Conservation (phyloP, 1,140 invertebrate species). For the Pomacea maculata region DNA sequence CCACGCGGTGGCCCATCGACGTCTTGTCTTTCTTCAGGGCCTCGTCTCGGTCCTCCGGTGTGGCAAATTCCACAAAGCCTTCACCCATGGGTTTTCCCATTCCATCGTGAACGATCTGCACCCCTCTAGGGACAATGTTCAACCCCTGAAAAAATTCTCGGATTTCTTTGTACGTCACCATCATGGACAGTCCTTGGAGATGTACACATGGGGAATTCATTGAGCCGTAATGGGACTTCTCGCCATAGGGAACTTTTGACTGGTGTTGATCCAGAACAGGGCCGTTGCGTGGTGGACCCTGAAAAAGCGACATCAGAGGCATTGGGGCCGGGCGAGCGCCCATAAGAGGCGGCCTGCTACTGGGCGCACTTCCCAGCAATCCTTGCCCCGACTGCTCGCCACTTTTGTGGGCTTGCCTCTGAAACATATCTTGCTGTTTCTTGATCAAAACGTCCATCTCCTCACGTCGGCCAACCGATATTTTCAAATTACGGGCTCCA, state of each 20-base stretch:
- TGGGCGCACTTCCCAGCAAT: background rate
- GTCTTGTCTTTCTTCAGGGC: conserved; percentile 72
- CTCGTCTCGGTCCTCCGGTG: conserved; percentile 73
- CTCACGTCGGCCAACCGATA: conserved; percentile 35
- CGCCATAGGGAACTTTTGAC: background rate
- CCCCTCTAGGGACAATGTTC: conserved; percentile 81
- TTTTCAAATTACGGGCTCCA: conserved; percentile 50
- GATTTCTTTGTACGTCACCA: conserved; percentile 72
- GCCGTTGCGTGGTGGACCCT: background rate
- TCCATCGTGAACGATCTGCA: conserved; percentile 85
- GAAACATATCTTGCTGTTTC: conserved; percentile 31
- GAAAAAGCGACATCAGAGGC: background rate
- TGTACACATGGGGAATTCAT: conserved; percentile 56
- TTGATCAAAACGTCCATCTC: conserved; percentile 31
- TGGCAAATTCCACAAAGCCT: conserved; percentile 85
- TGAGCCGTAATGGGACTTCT: conserved; percentile 70
- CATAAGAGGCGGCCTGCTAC: background rate
- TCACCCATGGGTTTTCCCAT: conserved; percentile 82
- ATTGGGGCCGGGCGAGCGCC: background rate
- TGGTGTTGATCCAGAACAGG: background rate
- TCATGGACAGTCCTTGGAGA: conserved; percentile 49
- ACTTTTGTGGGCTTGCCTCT: conserved; percentile 20
- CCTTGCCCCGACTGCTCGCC: background rate
- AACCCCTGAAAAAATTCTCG: conserved; percentile 81
- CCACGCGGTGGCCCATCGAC: conserved; percentile 51